These are phyloP conservation scores for Lypha dubia DNA, from an alignment of 2,888 invertebrate genomes.

Conservation along the genomic window DNA sequence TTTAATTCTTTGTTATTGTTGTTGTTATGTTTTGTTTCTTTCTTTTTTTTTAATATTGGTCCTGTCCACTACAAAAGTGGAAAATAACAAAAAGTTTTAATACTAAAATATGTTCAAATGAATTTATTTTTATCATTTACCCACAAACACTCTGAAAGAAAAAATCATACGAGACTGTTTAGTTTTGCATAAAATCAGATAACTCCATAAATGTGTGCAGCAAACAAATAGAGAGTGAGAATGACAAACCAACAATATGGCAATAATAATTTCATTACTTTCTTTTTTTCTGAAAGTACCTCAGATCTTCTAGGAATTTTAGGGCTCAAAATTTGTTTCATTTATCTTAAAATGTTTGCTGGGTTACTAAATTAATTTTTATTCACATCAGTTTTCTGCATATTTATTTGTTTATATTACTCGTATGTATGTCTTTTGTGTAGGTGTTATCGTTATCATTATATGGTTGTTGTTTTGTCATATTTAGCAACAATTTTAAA, in stretches of 20 bases:
- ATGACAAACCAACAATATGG: neutral
- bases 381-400: too few relatives aligned
- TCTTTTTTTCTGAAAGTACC: neutral
- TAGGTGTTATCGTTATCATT: conserved; percentile 30
- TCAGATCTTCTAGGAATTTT: neutral
- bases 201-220: conserved; percentile 1
- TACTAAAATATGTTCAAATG: conserved; percentile 45
- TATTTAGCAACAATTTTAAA: conserved; percentile 49
- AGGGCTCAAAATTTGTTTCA: too few relatives aligned
- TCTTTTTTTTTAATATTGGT: too few relatives aligned
- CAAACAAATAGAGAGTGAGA: neutral
- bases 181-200: conserved; percentile 4
- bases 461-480: conserved; percentile 12
- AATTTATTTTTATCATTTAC: conserved; percentile 27
- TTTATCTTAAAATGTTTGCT: neutral
- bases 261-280: too few relatives aligned
- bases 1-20: neutral
- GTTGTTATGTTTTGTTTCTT: neutral
- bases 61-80: conserved; percentile 18
- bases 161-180: neutral
- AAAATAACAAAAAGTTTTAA: conserved; percentile 18
- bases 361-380: too few relatives aligned
- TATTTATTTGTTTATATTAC: too few relatives aligned
- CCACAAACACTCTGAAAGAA: neutral
- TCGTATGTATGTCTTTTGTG: neutral